Evolutionary conservation across 2,888 invertebrate species (phyloP).

Genomic region (Epirrhoe tristata): DNA sequence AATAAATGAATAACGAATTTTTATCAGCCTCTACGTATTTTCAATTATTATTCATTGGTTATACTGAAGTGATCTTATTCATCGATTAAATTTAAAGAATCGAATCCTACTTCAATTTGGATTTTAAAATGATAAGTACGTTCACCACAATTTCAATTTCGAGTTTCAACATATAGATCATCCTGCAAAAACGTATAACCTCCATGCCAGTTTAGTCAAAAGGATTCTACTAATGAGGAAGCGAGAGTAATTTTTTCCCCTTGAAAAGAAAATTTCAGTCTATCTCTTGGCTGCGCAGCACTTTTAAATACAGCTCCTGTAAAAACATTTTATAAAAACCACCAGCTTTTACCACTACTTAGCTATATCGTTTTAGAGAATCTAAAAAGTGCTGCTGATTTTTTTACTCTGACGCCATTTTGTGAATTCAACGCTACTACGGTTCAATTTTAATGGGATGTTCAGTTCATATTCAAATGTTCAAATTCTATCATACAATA

Average conservation of each 20-base stretch:
- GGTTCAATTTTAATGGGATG: not conserved
- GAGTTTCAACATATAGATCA: conserved; percentile 38
- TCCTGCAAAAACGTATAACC: conserved; percentile 53
- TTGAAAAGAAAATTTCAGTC: conserved; percentile 67
- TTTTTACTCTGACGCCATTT: conserved; percentile 25
- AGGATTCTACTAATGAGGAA: conserved; percentile 68
- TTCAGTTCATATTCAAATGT: not conserved
- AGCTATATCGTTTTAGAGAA: conserved; percentile 18
- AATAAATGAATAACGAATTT: too few species aligned
- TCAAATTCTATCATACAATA: too few species aligned
- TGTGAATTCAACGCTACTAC: not conserved
- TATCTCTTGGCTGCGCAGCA: conserved; percentile 62
- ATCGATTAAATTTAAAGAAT: too few species aligned
- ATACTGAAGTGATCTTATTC: too few species aligned
- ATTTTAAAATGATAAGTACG: too few species aligned
- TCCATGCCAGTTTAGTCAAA: conserved; percentile 67
- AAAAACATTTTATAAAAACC: conserved; percentile 33
- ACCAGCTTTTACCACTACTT: conserved; percentile 27
- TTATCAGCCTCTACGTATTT: too few species aligned
- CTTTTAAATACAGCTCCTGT: conserved; percentile 55
- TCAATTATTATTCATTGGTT: too few species aligned
- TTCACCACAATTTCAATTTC: not conserved
- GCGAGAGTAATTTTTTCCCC: conserved; percentile 66
- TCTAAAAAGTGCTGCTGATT: conserved; percentile 4
- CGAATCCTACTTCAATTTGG: too few species aligned